phyloP scores from a whole-genome alignment of 2,888 invertebrate species.

The Thecophora atra region DNA sequence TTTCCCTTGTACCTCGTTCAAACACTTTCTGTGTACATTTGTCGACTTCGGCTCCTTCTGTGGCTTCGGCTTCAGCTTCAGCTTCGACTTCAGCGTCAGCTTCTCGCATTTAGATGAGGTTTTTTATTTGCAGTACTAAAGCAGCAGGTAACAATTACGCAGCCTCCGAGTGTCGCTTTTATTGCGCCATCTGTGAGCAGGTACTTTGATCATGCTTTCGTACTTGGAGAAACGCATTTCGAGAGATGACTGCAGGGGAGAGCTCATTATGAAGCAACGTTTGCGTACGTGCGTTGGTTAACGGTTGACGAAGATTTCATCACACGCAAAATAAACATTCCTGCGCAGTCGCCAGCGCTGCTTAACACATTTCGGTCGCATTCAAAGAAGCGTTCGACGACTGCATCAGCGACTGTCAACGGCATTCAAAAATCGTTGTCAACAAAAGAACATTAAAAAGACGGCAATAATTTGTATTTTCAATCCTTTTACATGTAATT shows the following conservation, averaged over 20 bases:
- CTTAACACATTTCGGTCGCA: neutral
- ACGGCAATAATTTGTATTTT: neutral
- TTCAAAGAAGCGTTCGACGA: neutral
- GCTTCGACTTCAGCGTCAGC: neutral
- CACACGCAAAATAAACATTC: neutral
- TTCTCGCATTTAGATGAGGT: neutral
- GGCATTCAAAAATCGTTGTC: neutral
- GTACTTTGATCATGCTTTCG: neutral
- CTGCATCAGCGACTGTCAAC: neutral
- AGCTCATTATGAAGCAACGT: conserved; percentile 4
- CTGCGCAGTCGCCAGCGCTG: neutral
- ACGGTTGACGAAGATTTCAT: conserved; percentile 4
- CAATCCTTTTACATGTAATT: too few species aligned
- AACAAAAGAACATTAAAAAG: neutral
- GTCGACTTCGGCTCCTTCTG: neutral
- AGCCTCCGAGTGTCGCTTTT: conserved; percentile 15
- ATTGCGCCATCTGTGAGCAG: neutral
- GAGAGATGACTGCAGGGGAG: neutral
- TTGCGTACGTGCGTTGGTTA: neutral
- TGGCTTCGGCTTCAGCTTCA: neutral
- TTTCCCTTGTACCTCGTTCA: neutral
- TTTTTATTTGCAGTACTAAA: conserved; percentile 4
- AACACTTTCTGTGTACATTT: neutral
- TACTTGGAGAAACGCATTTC: conserved; percentile 16
- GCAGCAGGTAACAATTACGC: neutral